Evolutionary conservation across 2,113 vertebrate genomes (phyloP).

Genomic region (Paradoxurus hermaphroditus): DNA sequence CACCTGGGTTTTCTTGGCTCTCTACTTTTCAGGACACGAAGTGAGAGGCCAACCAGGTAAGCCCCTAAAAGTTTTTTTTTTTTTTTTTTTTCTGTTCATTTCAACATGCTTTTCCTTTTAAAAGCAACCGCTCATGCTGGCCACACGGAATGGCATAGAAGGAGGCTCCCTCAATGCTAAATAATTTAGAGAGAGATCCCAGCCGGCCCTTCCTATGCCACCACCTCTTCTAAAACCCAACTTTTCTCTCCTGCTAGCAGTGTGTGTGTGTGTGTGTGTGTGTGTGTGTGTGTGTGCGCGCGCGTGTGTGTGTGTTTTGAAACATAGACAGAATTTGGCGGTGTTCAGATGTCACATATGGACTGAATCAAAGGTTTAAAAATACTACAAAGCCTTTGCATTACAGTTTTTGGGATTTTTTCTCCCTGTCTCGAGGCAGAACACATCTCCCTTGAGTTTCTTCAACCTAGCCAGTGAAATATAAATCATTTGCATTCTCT

Average conservation of each 20-base stretch:
- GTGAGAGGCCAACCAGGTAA: slow-evolving; percentile 90
- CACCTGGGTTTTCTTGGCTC: slow-evolving; percentile 88
- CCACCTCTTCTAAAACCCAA: slow-evolving; percentile 53
- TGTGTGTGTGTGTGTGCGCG: slow-evolving; percentile 51
- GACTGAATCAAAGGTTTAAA: slow-evolving; percentile 82
- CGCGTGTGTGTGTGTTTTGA: slow-evolving; percentile 58
- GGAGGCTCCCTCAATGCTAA: slow-evolving; percentile 40
- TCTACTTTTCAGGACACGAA: slow-evolving; percentile 81
- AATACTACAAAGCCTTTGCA: slow-evolving; percentile 81
- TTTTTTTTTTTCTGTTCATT: slow-evolving; percentile 43
- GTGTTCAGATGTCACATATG: slow-evolving; percentile 81
- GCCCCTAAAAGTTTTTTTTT: slow-evolving; percentile 66
- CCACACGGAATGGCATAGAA: neutral
- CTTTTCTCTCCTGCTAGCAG: slow-evolving; percentile 67
- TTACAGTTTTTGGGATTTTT: slow-evolving; percentile 70
- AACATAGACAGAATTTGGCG: slow-evolving; percentile 72
- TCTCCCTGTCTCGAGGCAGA: slow-evolving; percentile 69
- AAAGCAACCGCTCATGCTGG: neutral
- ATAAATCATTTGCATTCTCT: slow-evolving; percentile 76
- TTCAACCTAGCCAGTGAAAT: slow-evolving; percentile 73
- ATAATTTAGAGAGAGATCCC: slow-evolving; percentile 53
- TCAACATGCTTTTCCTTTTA: slow-evolving; percentile 50
- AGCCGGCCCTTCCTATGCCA: slow-evolving; percentile 1
- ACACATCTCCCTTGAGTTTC: slow-evolving; percentile 77
- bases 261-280: slow-evolving; percentile 7